Evolutionary conservation across 2,888 invertebrate genomes (phyloP).

Genomic region (Tipula lateralis): DNA sequence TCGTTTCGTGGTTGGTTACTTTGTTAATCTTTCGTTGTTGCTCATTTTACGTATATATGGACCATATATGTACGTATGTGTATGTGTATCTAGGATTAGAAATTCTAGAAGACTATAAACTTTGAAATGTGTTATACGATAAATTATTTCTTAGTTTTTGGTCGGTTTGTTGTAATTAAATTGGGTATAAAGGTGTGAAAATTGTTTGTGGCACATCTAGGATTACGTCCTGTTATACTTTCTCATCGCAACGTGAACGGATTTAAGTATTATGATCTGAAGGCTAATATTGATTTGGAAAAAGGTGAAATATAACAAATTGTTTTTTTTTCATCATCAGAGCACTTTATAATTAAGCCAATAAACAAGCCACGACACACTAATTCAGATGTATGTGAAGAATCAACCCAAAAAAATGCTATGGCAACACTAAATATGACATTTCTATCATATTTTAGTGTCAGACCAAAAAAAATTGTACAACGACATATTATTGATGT

Average conservation of each 20-base stretch:
- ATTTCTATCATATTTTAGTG: too few species aligned
- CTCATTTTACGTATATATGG: background rate
- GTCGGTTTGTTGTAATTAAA: background rate
- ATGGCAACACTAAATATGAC: too few species aligned
- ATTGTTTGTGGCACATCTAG: background rate
- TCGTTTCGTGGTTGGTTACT: background rate
- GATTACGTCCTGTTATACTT: background rate
- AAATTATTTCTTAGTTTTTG: background rate
- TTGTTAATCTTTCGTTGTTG: background rate
- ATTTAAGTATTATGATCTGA: too few species aligned
- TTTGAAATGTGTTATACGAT: background rate
- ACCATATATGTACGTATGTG: background rate
- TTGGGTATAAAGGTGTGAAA: background rate
- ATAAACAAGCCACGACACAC: too few species aligned
- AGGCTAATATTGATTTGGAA: too few species aligned
- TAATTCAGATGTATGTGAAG: too few species aligned
- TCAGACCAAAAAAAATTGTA: too few species aligned
- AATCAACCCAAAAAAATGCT: too few species aligned
- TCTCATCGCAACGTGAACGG: background rate
- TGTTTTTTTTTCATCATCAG: too few species aligned
- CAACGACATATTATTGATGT: too few species aligned
- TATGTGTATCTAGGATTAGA: background rate
- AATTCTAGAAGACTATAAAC: background rate
- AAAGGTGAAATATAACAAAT: too few species aligned
- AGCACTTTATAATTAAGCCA: too few species aligned